A percentile compares a stretch with the other conserved stretches of the same genome.
These are phyloP conservation scores for Drosophila atripex DNA, from an alignment of 2,888 invertebrate species.

Conservation along the genomic window DNA sequence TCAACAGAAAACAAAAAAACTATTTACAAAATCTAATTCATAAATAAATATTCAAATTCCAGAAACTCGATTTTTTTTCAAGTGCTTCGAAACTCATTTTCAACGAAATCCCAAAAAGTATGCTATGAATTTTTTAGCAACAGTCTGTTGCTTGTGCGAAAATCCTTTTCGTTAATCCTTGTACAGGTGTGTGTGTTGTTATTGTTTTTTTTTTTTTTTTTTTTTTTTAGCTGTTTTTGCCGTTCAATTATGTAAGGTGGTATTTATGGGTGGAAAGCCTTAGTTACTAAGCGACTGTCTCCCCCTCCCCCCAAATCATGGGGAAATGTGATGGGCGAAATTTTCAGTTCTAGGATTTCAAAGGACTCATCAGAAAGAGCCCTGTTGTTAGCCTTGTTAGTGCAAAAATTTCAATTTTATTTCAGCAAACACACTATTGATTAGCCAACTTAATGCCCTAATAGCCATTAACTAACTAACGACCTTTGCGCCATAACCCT, in stretches of 20 bases:
- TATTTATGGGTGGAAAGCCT: conserved; percentile 18
- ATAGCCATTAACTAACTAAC: conserved; percentile 24
- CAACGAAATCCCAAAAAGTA: conserved; percentile 40
- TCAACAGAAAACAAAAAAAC: neutral
- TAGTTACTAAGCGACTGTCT: conserved; percentile 26
- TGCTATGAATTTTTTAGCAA: conserved; percentile 47
- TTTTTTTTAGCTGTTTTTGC: conserved; percentile 2
- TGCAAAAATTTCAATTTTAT: neutral
- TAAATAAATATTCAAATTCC: too few species aligned
- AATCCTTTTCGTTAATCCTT: neutral
- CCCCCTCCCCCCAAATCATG: neutral
- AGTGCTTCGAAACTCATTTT: conserved; percentile 16
- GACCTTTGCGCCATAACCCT: conserved; percentile 60
- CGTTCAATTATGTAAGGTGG: conserved; percentile 40
- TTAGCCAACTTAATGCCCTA: conserved; percentile 1
- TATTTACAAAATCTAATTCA: neutral
- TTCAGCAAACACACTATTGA: neutral
- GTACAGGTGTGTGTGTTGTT: conserved; percentile 1
- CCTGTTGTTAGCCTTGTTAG: too few species aligned
- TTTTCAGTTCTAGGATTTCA: neutral
- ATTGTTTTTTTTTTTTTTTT: neutral
- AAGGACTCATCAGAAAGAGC: too few species aligned
- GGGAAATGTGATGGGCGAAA: neutral
- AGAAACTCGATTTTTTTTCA: conserved; percentile 17
- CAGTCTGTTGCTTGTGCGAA: conserved; percentile 36